A percentile compares a stretch with the other conserved stretches of the same genome.
Conservation (phyloP, 2,888 invertebrate genomes). For the Phrixothrix hirtus region DNA sequence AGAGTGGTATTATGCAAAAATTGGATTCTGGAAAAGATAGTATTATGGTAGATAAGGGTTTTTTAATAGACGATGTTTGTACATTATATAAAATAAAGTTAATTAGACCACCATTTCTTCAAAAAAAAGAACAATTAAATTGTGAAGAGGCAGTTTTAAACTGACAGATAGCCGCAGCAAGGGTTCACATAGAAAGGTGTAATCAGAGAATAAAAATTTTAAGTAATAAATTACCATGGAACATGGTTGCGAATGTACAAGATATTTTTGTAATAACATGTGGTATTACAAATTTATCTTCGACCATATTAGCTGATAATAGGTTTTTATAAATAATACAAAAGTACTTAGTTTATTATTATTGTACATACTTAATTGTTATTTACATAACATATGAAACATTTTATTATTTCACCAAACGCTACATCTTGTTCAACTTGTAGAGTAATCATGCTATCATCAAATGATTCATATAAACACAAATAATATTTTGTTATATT, state of each 20-base stretch:
- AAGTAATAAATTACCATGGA: conserved; percentile 1
- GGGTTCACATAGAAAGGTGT: no score
- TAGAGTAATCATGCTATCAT: background rate
- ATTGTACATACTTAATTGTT: background rate
- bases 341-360: background rate
- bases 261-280: background rate
- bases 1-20: background rate
- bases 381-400: background rate
- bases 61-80: background rate
- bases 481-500: background rate
- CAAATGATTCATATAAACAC: background rate
- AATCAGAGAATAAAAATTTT: no score
- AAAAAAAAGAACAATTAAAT: no score
- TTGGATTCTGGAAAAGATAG: background rate
- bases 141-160: background rate
- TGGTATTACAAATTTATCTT: background rate
- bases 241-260: background rate
- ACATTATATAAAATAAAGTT: background rate
- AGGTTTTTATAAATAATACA: background rate
- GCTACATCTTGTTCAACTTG: background rate
- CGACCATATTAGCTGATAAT: background rate
- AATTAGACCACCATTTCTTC: background rate
- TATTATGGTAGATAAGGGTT: conserved; percentile 1
- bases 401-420: background rate
- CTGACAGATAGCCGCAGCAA: no score